Base-by-base conservation (phyloP, 1,140 invertebrate genomes). In the Galendromus occidentalis region DNA sequence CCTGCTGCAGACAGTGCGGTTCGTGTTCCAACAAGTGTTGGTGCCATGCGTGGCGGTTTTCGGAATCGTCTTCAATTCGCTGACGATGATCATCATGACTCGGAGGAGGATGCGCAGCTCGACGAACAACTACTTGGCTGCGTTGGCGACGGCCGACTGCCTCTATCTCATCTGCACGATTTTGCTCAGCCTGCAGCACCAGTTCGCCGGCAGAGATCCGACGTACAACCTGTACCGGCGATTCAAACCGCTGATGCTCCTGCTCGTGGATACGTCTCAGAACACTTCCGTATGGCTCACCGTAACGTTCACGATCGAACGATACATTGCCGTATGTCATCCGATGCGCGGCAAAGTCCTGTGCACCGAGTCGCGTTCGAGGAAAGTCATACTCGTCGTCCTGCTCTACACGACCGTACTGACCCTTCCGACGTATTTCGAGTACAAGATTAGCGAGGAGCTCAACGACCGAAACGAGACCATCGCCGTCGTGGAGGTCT, bases 201-300 rank as follows among this genome's bases (percentile, higher is more conserved):
- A 84, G 69, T 74, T 75, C 0, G 68, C 79, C 66, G 76, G 81
- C 17, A 73, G 79, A 42, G 73, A 75, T 18, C 66, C 70, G 17
- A 72, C 66, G 0, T 72, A 75, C 14, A 79, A 78, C 68, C 78
- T 75, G 20, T 83, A 83, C 73, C 79, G 79, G 72, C 73, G 78
- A 41, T 75, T 77, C 66, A 74, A 74, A 64, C 77, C 78, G 0
- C 79, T 82, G 66, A 80, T 75, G 2, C 74, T 81, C 28, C 82
- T 82, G 77, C 72, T 85, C 42, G 79, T 80, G 17, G 83, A 85
- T 73, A 79, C 81, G 28, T 79, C 81, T 64, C 82, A 81, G 69
- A 85, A 83, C 73, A 82, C 83, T 39, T 85, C 83, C 22, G 83
- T 85, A 41, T 87, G 85, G 84, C 75, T 87, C 63, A 86, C 84